phyloP scores from a whole-genome alignment of 30 jellyfish, hydroid and myxozoan genomes.

The Sanderia malayensis region DNA sequence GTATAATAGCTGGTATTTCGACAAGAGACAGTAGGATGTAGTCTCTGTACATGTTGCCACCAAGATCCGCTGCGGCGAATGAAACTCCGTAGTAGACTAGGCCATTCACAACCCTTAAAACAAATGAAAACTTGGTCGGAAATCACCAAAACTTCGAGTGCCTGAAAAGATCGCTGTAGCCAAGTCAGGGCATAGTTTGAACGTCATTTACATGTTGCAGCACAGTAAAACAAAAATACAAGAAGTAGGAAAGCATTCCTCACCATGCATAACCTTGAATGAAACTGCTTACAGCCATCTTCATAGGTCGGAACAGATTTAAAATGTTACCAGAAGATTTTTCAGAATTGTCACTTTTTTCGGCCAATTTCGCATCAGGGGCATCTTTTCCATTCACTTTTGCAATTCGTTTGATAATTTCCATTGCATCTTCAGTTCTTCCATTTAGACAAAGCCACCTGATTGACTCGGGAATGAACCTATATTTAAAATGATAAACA shows the following conservation, averaged over 20 bases:
- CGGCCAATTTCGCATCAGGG: conserved; percentile 27
- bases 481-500: conserved; percentile 21
- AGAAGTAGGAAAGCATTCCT: no score
- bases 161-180: no score
- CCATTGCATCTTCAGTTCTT: conserved; percentile 74
- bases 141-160: no score
- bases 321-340: conserved; percentile 25
- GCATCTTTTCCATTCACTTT: conserved; percentile 45
- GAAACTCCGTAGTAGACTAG: conserved; percentile 66
- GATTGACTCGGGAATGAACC: conserved; percentile 83
- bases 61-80: conserved; percentile 59
- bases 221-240: no score
- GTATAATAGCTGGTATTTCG: conserved; percentile 55
- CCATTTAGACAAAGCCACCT: conserved; percentile 82
- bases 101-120: conserved; percentile 57
- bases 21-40: conserved; percentile 61
- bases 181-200: no score
- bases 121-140: no score
- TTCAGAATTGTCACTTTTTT: background rate
- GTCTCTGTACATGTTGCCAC: conserved; percentile 63
- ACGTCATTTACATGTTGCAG: no score
- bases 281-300: conserved; percentile 43
- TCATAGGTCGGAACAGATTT: conserved; percentile 44
- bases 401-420: conserved; percentile 49
- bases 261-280: conserved; percentile 72